Evolutionary conservation across 2,797 vertebrate species (phyloP), one percentile per base, ranked within the genome.

Genomic region (Triplophysa bombifrons): DNA sequence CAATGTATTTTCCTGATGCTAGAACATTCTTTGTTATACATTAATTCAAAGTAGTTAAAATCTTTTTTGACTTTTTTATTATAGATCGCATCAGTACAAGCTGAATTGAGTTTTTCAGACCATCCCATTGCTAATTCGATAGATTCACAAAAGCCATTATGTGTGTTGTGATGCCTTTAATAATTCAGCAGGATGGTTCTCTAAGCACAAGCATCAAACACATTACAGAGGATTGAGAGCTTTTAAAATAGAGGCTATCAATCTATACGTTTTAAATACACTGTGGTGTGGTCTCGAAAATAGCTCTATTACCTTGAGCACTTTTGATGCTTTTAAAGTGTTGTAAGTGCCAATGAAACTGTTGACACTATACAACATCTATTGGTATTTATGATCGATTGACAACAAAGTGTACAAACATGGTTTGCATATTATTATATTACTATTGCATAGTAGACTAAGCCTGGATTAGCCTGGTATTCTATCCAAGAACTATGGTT

Each of bases 221-320:
- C 67, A 67, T 58, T 20, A 51, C 55, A 75, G 17, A 74, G n/a
- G 56, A 56, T 73, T 79, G 66, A 79, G 34, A 66, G 80, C 66
- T 76, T 48, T 85, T 78, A 78, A 77, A 78, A 67, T 38, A 61
- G 61, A 69, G 19, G 44, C 80, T 65, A 82, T 86, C 82, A 79
- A 80, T 85, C 61, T 16, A 10, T 70, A 53, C 46, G 68, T 83
- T 65, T 84, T 78, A 82, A 82, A 84, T 78, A 85, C 69, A 80
- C 1, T 9, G 58, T 65, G 20, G 34, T 46, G n/a, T 58, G 34
- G 72, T 82, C 27, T 78, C 72, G 72, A 67, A 78, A 79, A 53
- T 71, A 69, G 30, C 56, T 80, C 48, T 74, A 34, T 77, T 74
- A 77, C 72, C 72, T 79, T 79, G 50, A 82, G 65, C 66, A 61